These are phyloP conservation scores for Heliornis fulica DNA, from an alignment of 2,113 vertebrate species.

Conservation along the genomic window DNA sequence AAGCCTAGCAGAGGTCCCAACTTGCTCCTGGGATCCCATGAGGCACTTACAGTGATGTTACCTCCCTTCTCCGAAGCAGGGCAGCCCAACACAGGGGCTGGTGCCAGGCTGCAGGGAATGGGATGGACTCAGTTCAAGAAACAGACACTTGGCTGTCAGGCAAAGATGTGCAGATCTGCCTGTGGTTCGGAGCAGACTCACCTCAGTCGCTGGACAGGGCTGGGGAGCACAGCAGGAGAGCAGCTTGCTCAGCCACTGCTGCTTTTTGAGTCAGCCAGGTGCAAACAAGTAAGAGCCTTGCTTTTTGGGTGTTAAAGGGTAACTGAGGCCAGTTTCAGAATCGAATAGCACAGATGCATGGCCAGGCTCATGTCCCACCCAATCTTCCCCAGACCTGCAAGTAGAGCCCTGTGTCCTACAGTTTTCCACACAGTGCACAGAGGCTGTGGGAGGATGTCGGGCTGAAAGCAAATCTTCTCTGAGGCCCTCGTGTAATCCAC, in stretches of 20 bases:
- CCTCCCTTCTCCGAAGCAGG: rapidly evolving
- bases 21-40: neutral
- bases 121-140: rapidly evolving
- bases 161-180: neutral
- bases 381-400: neutral
- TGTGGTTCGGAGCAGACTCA: neutral
- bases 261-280: neutral
- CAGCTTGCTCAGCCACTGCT: neutral
- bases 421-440: neutral
- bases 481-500: neutral
- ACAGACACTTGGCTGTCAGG: rapidly evolving
- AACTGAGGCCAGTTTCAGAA: neutral
- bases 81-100: rapidly evolving
- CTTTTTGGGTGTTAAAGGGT: neutral
- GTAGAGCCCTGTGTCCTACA: rapidly evolving
- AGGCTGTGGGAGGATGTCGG: neutral
- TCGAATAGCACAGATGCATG: neutral
- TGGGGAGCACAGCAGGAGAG: neutral
- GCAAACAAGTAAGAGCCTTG: neutral
- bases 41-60: neutral
- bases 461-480: neutral
- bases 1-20: neutral
- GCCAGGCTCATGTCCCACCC: neutral
- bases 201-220: rapidly evolving
- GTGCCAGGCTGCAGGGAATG: neutral